phyloP scores from a whole-genome alignment of 2,888 invertebrate genomes.

The Ophion obscuratus region DNA sequence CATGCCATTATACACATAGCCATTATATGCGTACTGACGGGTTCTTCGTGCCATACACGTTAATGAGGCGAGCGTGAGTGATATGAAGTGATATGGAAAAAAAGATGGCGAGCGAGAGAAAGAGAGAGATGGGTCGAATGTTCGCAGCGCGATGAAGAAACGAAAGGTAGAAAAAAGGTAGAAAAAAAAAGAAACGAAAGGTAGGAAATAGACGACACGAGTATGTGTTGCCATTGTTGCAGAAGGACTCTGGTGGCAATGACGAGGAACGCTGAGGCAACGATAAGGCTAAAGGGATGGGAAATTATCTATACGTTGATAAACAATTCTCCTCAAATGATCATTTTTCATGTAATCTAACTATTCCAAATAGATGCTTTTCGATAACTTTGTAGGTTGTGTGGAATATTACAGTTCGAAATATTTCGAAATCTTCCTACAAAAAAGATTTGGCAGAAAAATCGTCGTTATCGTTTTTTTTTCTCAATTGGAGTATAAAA shows the following conservation, averaged over 20 bases:
- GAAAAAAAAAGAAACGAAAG: constrained; percentile 36
- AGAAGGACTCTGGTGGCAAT: constrained; percentile 31
- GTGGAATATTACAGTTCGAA: no score
- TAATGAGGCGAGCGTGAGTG: constrained; percentile 54
- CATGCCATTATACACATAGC: background rate
- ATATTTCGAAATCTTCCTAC: no score
- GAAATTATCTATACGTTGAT: constrained; percentile 13
- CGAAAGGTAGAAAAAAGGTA: constrained; percentile 40
- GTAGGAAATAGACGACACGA: constrained; percentile 37
- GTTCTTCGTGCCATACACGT: constrained; percentile 49
- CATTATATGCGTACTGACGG: constrained; percentile 18
- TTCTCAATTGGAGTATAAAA: no score
- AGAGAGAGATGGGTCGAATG: background rate
- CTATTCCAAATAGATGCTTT: no score
- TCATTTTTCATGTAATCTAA: no score
- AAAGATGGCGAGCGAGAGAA: background rate
- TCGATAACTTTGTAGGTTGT: no score
- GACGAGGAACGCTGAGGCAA: constrained; percentile 33
- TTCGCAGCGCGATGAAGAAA: background rate
- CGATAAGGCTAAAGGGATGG: constrained; percentile 55
- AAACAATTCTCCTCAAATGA: no score
- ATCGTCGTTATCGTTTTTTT: no score
- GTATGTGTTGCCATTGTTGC: background rate
- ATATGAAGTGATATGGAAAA: background rate
- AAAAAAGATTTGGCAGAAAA: no score